A percentile compares a stretch with the other conserved stretches of the same genome.
These are phyloP conservation scores for Neopelma chrysocephalum DNA, from an alignment of 2,797 vertebrate species.

Conservation along the genomic window DNA sequence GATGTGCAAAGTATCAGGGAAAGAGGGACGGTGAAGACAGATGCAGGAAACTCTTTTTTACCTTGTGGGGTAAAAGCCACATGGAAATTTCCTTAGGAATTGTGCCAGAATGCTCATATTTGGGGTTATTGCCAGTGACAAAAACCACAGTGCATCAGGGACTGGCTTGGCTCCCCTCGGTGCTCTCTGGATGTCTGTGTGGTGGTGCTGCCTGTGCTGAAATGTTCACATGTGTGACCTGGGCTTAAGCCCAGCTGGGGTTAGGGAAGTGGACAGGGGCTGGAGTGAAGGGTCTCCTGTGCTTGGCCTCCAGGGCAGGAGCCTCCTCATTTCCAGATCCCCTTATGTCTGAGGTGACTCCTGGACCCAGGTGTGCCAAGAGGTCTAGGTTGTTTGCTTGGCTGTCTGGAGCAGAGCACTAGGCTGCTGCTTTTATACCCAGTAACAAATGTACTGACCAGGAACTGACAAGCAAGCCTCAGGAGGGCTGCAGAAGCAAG, in stretches of 20 bases:
- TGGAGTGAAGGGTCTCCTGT: not conserved
- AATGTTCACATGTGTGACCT: not conserved
- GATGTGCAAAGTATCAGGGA: not conserved
- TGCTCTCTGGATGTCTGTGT: not conserved
- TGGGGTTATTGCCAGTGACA: not conserved
- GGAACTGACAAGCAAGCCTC: not conserved
- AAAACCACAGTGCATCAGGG: not conserved
- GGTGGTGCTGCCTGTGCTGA: not conserved
- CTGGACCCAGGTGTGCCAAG: not conserved
- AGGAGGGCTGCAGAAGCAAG: not conserved
- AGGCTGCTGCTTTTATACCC: not conserved
- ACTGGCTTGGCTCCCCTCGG: not conserved
- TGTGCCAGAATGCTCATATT: not conserved
- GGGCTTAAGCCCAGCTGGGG: not conserved
- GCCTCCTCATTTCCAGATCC: not conserved
- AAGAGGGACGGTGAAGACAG: not conserved
- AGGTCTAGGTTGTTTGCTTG: not conserved
- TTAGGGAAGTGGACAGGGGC: not conserved
- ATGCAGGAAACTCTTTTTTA: not conserved
- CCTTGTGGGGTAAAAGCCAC: not conserved
- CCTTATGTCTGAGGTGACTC: not conserved
- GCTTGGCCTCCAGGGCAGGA: not conserved
- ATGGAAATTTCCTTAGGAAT: not conserved
- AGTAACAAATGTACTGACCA: not conserved
- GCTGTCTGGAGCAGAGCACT: not conserved